Percentiles rank a stretch among this genome's conserved stretches.
Evolutionary conservation across 2,888 invertebrate genomes (phyloP).

Genomic region (Luperina testacea): DNA sequence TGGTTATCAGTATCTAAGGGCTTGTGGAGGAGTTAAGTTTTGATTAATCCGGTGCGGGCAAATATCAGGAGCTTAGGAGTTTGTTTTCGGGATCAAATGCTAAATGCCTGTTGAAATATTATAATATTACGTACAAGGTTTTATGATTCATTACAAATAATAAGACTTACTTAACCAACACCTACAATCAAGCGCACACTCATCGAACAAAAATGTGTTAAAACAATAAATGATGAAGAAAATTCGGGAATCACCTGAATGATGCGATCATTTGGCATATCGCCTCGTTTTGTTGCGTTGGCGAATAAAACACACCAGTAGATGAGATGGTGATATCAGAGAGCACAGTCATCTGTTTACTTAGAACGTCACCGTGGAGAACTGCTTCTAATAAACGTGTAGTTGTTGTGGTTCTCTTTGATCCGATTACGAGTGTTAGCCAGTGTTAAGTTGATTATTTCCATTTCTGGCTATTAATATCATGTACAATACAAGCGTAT

Average conservation of each 20-base stretch:
- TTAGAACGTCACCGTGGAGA: slow-evolving; percentile 44
- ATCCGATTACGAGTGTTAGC: slow-evolving; percentile 33
- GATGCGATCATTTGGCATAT: slow-evolving; percentile 47
- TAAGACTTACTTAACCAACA: neutral
- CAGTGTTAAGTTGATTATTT: slow-evolving; percentile 18
- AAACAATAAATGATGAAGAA: slow-evolving; percentile 22
- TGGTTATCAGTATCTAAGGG: neutral
- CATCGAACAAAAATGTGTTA: slow-evolving; percentile 19
- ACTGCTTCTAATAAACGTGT: slow-evolving; percentile 37
- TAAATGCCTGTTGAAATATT: neutral
- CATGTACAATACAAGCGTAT: neutral
- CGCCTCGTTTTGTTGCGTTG: slow-evolving; percentile 26
- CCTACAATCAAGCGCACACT: slow-evolving; percentile 17
- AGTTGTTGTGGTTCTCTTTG: slow-evolving; percentile 39
- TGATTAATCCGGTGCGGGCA: neutral
- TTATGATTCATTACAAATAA: neutral
- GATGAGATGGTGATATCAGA: slow-evolving; percentile 57
- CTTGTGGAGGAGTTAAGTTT: neutral
- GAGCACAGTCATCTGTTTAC: slow-evolving; percentile 59
- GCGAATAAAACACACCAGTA: slow-evolving; percentile 16
- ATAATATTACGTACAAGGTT: neutral
- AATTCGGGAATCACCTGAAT: slow-evolving; percentile 42
- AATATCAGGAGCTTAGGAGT: neutral
- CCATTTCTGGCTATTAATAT: slow-evolving; percentile 5
- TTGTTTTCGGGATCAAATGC: neutral